phyloP scores from a whole-genome alignment of 1,140 invertebrate species.

The Eriocheir sinensis region DNA sequence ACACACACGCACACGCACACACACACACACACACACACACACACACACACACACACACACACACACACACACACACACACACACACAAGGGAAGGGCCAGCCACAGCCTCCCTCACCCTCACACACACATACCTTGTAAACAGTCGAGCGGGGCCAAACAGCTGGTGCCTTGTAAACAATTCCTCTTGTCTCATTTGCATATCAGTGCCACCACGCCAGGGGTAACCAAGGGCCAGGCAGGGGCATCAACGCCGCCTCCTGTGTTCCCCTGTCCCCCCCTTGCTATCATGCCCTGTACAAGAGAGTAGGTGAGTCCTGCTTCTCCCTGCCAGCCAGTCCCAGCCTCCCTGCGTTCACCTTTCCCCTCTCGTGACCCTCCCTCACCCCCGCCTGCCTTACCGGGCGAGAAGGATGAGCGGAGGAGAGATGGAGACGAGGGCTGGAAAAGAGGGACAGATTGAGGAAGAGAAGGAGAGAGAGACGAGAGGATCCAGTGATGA shows the following conservation, averaged over 20 bases:
- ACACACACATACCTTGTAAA: too few species aligned
- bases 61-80: slow-evolving; percentile 23
- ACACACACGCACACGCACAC: background rate
- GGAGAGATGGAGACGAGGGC: background rate
- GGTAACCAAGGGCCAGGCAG: background rate
- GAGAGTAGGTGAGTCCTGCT: too few species aligned
- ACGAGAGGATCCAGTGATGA: too few species aligned
- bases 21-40: slow-evolving; percentile 9
- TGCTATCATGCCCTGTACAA: too few species aligned
- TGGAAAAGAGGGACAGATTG: background rate
- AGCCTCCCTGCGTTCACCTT: background rate
- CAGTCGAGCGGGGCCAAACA: background rate
- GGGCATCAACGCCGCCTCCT: background rate
- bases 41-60: slow-evolving; percentile 9
- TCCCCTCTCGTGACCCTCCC: background rate
- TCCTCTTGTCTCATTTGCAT: background rate
- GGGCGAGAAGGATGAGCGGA: background rate
- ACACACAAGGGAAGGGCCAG: background rate
- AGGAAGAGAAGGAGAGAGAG: too few species aligned
- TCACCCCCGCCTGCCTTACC: background rate
- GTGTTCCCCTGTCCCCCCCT: background rate
- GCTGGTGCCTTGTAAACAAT: background rate
- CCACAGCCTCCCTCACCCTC: too few species aligned
- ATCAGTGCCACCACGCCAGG: background rate
- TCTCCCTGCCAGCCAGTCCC: too few species aligned